Conservation (phyloP, 2,888 invertebrate genomes). For the Leptinotarsa peninsularis region DNA sequence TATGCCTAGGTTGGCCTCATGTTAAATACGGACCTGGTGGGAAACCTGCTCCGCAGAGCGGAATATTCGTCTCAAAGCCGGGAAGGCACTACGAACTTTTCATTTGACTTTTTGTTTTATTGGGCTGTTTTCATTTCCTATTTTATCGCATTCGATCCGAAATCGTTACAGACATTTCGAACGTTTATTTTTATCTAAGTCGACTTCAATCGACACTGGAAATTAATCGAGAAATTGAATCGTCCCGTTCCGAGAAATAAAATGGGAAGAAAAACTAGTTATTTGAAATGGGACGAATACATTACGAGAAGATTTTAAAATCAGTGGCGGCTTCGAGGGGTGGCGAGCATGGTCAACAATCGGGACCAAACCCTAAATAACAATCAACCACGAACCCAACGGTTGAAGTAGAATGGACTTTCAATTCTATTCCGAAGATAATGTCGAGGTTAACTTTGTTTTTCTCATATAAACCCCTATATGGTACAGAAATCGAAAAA, state of each 20-base stretch:
- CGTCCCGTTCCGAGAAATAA: background rate
- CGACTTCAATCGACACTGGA: background rate
- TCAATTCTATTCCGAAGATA: too few species aligned
- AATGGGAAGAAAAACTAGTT: background rate
- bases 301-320: too few species aligned
- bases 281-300: background rate
- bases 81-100: slow-evolving; percentile 17
- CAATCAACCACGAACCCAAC: too few species aligned
- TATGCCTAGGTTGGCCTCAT: too few species aligned
- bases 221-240: slow-evolving; percentile 3
- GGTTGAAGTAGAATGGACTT: too few species aligned
- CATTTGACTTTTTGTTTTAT: slow-evolving; percentile 11
- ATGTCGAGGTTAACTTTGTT: too few species aligned
- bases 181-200: slow-evolving; percentile 17
- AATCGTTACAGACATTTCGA: slow-evolving; percentile 10
- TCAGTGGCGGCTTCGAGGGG: too few species aligned
- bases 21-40: background rate
- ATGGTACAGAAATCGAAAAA: too few species aligned
- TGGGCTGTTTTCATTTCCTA: slow-evolving; percentile 14
- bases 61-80: slow-evolving; percentile 7
- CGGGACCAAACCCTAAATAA: too few species aligned
- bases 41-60: slow-evolving; percentile 9
- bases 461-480: too few species aligned
- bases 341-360: too few species aligned
- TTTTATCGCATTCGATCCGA: slow-evolving; percentile 1